These are phyloP conservation scores for Chinchilla lanigera DNA, from an alignment of 2,113 vertebrate genomes.

Conservation along the genomic window DNA sequence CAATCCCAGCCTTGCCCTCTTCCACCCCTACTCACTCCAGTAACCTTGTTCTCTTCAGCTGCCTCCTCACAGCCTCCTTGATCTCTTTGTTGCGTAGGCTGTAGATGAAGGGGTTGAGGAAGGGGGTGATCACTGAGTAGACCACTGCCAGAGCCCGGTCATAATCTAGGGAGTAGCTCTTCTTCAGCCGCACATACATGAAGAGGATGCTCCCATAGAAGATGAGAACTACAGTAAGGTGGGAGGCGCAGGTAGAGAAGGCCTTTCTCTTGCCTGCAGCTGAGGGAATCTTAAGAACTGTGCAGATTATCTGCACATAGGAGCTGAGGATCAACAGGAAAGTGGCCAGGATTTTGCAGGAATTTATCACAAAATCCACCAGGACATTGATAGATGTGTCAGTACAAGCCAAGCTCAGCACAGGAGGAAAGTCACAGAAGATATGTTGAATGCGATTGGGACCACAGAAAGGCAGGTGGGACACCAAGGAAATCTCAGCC, in stretches of 20 bases:
- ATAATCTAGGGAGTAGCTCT: conserved; percentile 76
- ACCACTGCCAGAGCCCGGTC: conserved; percentile 82
- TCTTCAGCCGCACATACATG: conserved; percentile 81
- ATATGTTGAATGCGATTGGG: conserved; percentile 63
- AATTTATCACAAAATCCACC: conserved; percentile 78
- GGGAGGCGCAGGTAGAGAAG: conserved; percentile 82
- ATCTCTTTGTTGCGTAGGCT: conserved; percentile 80
- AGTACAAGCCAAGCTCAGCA: conserved; percentile 77
- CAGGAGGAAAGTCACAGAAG: conserved; percentile 77
- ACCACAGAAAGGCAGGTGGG: conserved; percentile 81
- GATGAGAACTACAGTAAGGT: conserved; percentile 81
- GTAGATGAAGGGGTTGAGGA: conserved; percentile 84
- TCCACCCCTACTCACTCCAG: not conserved
- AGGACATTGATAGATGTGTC: conserved; percentile 69
- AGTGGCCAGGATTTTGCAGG: conserved; percentile 82
- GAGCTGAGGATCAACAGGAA: conserved; percentile 83
- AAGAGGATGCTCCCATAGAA: conserved; percentile 83
- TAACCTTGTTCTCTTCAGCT: not conserved
- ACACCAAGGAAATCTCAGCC: conserved; percentile 78
- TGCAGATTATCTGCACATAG: conserved; percentile 61
- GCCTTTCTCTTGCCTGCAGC: conserved; percentile 70
- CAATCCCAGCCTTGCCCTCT: not conserved
- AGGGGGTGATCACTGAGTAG: conserved; percentile 83
- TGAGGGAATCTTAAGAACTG: conserved; percentile 59
- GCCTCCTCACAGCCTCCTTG: conserved; percentile 73